phyloP scores from a whole-genome alignment of 2,113 vertebrate species.

The Vulpes vulpes region DNA sequence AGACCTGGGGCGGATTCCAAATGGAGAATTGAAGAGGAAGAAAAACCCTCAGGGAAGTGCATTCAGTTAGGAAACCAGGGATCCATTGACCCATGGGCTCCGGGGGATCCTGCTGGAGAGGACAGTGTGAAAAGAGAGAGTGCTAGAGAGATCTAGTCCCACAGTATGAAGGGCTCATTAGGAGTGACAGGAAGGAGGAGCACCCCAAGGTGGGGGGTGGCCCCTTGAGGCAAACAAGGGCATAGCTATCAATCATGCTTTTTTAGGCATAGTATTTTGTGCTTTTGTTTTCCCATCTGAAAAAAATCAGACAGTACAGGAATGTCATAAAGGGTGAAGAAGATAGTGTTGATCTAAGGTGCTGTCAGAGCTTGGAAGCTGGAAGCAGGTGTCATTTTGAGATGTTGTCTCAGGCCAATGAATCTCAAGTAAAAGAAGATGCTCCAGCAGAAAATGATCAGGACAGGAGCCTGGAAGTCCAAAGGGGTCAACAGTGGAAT shows the following conservation, averaged over 20 bases:
- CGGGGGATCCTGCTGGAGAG: not conserved
- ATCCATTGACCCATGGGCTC: not conserved
- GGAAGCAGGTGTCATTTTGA: not conserved
- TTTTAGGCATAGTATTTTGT: not conserved
- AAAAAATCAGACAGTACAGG: not conserved
- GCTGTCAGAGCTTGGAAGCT: not conserved
- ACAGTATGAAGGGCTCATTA: not conserved
- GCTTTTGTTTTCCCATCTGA: not conserved
- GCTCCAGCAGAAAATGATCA: not conserved
- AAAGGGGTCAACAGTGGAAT: fast-evolving
- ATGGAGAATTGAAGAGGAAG: not conserved
- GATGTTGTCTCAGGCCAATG: not conserved
- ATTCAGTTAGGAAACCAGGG: not conserved
- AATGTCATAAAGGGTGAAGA: not conserved
- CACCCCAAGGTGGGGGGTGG: fast-evolving
- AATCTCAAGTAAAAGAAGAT: not conserved
- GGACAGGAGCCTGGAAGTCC: not conserved
- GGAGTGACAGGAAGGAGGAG: not conserved
- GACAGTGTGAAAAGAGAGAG: not conserved
- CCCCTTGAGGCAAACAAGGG: not conserved
- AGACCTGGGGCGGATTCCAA: not conserved
- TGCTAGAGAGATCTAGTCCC: not conserved
- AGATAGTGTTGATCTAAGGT: not conserved
- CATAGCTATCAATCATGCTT: fast-evolving
- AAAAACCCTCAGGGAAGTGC: not conserved